Evolutionary conservation across 2,888 invertebrate genomes (phyloP).

Genomic region (Yponomeuta evonymella): DNA sequence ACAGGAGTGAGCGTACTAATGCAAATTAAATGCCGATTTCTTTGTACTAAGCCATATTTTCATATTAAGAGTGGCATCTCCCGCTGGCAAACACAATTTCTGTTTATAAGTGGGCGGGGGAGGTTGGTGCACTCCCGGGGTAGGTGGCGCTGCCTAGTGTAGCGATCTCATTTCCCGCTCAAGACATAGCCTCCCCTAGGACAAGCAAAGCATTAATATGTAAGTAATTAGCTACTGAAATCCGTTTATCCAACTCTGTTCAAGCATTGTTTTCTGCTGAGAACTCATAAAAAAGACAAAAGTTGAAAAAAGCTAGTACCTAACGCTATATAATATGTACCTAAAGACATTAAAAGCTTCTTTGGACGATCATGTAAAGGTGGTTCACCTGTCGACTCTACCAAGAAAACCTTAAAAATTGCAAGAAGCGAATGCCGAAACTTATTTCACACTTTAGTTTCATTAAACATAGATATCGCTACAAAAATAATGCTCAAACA

Average conservation of each 20-base stretch:
- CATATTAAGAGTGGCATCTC: conserved; percentile 55
- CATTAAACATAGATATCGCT: too few relatives aligned
- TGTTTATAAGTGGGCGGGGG: conserved; percentile 27
- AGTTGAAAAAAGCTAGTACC: background rate
- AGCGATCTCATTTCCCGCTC: background rate
- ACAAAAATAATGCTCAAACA: too few relatives aligned
- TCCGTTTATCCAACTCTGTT: background rate
- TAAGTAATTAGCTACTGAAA: background rate
- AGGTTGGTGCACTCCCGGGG: background rate
- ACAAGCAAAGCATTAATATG: background rate
- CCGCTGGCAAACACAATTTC: conserved; percentile 61
- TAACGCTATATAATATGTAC: too few relatives aligned
- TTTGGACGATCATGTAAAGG: too few relatives aligned
- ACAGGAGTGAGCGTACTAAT: conserved; percentile 31
- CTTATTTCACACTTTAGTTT: too few relatives aligned
- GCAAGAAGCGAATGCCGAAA: too few relatives aligned
- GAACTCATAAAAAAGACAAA: background rate
- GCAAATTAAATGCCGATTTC: conserved; percentile 58
- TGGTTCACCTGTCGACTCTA: too few relatives aligned
- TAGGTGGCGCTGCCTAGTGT: background rate
- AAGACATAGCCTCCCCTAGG: background rate
- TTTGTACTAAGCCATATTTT: conserved; percentile 59
- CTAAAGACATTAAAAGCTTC: too few relatives aligned
- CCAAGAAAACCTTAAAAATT: too few relatives aligned
- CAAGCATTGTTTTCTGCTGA: background rate